Base-by-base conservation (phyloP, 2,888 invertebrate species). In the Coelinius sp. region DNA sequence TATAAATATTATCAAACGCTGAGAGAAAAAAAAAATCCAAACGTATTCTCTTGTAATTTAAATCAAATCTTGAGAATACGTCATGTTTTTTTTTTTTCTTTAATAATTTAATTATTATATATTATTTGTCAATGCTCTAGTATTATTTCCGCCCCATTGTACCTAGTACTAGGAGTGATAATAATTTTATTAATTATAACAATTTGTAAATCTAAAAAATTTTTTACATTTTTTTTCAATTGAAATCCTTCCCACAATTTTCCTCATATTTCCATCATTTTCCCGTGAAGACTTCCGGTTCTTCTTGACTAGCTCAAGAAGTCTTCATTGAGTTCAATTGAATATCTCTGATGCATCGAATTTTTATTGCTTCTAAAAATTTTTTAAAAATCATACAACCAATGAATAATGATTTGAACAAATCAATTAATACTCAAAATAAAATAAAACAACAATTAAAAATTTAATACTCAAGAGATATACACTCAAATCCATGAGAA, bases 81-180 rank as follows among this genome's bases (percentile, higher is more conserved):
- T n/a, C 12, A 41, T 49, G 20, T 49, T 49, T 49, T 5, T 31
- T 31, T 31, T 6, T 8, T 31, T 31, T 31, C 8, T 31, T 49
- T 24, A 14, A 70, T 8, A 31, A 56, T 31, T 56, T 31, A n/a
- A 10, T 38, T 38, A 12, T 62, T 46, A 56, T 25, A 31, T 59
- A 53, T 46, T 53, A 52, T 65, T 17, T 62, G 31, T 49, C 53
- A 66, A 71, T 52, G 64, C 71, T 53, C 53, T 59, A 72, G 68
- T 72, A 72, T 72, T 72, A 72, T 71, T 44, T 49, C 41, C 63
- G 25, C 63, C 80, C 80, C 79, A 79, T 82, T 83, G 85, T 86
- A 84, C 81, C 79, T 83, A 83, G 84, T 82, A 81, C 83, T 82
- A 83, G 82, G 82, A 84, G 85, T 83, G 85, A 84, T 83, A 84